Conservation (phyloP, 2,888 invertebrate species). For the Oegoconia quadripuncta region DNA sequence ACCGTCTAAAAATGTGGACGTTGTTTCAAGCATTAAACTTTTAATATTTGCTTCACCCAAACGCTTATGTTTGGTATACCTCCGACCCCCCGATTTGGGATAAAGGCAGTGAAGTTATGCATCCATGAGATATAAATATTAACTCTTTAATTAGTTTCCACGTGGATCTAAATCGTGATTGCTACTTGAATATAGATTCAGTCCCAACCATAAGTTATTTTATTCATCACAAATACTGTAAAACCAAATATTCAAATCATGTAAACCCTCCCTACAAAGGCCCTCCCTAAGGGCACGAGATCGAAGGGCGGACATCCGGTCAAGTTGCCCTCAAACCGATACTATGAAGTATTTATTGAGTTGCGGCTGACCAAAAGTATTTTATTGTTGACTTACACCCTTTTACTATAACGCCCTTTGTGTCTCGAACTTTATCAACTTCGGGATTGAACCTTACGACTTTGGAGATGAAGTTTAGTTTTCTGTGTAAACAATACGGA, state of each 20-base stretch:
- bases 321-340: slow-evolving; percentile 69
- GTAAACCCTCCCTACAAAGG: slow-evolving; percentile 28
- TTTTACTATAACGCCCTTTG: slow-evolving; percentile 41
- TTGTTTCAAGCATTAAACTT: no score
- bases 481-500: slow-evolving; percentile 21
- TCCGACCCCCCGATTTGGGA: no score
- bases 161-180: no score
- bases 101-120: no score
- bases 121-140: no score
- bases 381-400: slow-evolving; percentile 71
- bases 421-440: slow-evolving; percentile 14
- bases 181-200: no score
- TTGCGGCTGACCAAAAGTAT: slow-evolving; percentile 74
- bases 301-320: slow-evolving; percentile 72
- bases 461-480: slow-evolving; percentile 21
- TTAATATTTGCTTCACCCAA: no score
- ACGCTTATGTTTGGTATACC: no score
- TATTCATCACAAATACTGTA: slow-evolving; percentile 26
- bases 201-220: no score
- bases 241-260: slow-evolving; percentile 41
- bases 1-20: no score
- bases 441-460: slow-evolving; percentile 26
- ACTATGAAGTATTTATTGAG: slow-evolving; percentile 78
- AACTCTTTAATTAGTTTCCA: no score
- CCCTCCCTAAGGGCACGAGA: slow-evolving; percentile 53